Base-by-base conservation (phyloP, 2,113 vertebrate species). In the Grus americana region DNA sequence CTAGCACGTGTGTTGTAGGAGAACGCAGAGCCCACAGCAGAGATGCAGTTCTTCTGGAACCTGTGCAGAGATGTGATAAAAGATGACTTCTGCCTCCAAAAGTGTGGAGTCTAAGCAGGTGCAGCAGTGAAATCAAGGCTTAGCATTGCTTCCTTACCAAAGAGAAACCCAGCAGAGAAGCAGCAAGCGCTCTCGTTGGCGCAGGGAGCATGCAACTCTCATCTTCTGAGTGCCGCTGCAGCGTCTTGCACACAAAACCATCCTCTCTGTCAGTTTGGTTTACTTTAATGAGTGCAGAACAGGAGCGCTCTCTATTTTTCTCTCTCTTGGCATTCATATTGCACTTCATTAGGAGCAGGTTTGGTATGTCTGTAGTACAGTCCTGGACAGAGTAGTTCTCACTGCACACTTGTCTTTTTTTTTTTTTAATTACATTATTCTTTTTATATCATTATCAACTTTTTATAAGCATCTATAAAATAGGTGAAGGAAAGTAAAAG, bases 401-500 rank as follows among this genome's bases (percentile, higher is more conserved):
- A 83, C 67, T 42, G 57, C 12, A 94, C 29, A 42, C 36, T 93
- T 94, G 71, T 83, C 65, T 34, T 67, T 79, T 59, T 59, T 85
- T 40, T 42, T 42, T 42, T 42, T 62, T 87, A 12, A 86, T 92
- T 93, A 58, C 8, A 16, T 70, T 93, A 74, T 88, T 93, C 38
- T 78, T 91, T 92, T 95, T 74, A 71, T 87, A 85, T 70, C 79
- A 87, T 95, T 97, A 97, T 92, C 97, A 97, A 96, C 90, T 96
- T 97, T 89, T 94, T 63, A 20, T 67, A 95, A 97, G 79, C 62
- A 74, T 88, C 88, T 76, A 85, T 66, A 73, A 94, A 97, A 93
- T 85, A 94, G 59, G 58, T 97, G 74, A 76, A 92, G 79, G 96
- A 91, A 36, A 97, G 96, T 92, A 96, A 97, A 97, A 97, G 96